Evolutionary conservation across 2,113 vertebrate species (phyloP).

Genomic region (Misgurnus mizolepis): DNA sequence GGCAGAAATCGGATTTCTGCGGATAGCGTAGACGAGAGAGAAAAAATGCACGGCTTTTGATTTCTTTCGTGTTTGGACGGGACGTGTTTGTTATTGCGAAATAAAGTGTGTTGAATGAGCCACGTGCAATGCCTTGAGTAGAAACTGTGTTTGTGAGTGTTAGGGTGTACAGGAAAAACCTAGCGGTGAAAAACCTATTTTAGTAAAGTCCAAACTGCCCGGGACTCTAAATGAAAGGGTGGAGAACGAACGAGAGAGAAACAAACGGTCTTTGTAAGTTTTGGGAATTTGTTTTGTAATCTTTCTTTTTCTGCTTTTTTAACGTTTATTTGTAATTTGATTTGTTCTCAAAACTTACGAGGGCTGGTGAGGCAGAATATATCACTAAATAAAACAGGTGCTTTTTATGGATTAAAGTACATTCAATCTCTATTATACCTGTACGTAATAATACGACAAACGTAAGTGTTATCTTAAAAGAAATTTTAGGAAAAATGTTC

Average conservation of each 20-base stretch:
- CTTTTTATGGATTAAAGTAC: conserved; percentile 84
- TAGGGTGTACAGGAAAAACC: conserved; percentile 73
- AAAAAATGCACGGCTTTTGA: conserved; percentile 67
- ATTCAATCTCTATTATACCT: conserved; percentile 82
- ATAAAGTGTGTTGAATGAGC: conserved; percentile 83
- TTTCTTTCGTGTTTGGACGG: conserved; percentile 76
- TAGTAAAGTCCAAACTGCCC: conserved; percentile 77
- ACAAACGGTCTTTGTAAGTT: conserved; percentile 76
- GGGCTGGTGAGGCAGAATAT: conserved; percentile 82
- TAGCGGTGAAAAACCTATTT: conserved; percentile 63
- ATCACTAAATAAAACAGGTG: conserved; percentile 81
- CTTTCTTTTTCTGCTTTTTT: conserved; percentile 65
- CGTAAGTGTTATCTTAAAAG: conserved; percentile 79
- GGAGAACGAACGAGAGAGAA: conserved; percentile 61
- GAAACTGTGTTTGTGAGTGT: conserved; percentile 84
- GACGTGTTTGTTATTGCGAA: conserved; percentile 80
- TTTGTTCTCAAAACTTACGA: conserved; percentile 76
- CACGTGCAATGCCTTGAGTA: conserved; percentile 88
- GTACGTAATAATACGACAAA: conserved; percentile 75
- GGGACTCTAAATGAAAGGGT: conserved; percentile 83
- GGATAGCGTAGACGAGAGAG: conserved; percentile 56
- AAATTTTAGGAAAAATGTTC: conserved; percentile 75
- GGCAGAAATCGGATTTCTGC: conserved; percentile 56
- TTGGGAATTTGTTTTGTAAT: conserved; percentile 72
- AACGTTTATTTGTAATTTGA: conserved; percentile 68